phyloP scores from a whole-genome alignment of 2,888 invertebrate species.

The Notodonta dromedarius region DNA sequence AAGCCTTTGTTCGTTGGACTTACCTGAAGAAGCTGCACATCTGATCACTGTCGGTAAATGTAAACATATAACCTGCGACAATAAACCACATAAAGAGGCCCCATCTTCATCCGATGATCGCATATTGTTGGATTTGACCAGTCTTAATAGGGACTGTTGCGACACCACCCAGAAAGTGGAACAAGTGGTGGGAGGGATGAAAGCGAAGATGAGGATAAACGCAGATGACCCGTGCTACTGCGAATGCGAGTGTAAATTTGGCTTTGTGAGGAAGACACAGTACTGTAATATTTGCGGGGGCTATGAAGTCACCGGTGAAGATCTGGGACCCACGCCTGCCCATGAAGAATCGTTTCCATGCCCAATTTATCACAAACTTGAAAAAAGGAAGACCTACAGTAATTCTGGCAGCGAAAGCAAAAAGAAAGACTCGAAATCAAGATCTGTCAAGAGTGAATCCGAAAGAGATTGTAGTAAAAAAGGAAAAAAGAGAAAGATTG shows the following conservation, averaged over 20 bases:
- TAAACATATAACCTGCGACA: slow-evolving; percentile 50
- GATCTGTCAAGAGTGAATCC: slow-evolving; percentile 56
- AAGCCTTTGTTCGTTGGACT: slow-evolving; percentile 51
- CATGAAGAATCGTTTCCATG: slow-evolving; percentile 63
- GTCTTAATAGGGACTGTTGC: slow-evolving; percentile 51
- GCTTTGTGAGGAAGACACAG: slow-evolving; percentile 67
- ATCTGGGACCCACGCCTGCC: slow-evolving; percentile 40
- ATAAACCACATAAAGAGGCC: slow-evolving; percentile 44
- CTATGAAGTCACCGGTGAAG: slow-evolving; percentile 65
- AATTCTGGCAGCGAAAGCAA: slow-evolving; percentile 63
- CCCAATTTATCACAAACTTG: slow-evolving; percentile 69
- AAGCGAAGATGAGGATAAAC: slow-evolving; percentile 55
- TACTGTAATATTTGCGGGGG: slow-evolving; percentile 73
- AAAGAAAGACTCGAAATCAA: slow-evolving; percentile 47
- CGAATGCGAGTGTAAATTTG: slow-evolving; percentile 71
- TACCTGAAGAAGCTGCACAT: slow-evolving; percentile 46
- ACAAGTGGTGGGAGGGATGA: slow-evolving; percentile 54
- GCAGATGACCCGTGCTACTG: slow-evolving; percentile 64
- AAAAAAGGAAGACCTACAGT: slow-evolving; percentile 59
- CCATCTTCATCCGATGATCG: slow-evolving; percentile 52
- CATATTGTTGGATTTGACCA: slow-evolving; percentile 53
- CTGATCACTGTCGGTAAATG: slow-evolving; percentile 57
- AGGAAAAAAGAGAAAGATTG: slow-evolving; percentile 57
- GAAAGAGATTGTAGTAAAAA: slow-evolving; percentile 59
- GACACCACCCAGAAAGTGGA: slow-evolving; percentile 51